Evolutionary conservation across 1,140 invertebrate species (phyloP).

Genomic region (Tetramorium alpestre): DNA sequence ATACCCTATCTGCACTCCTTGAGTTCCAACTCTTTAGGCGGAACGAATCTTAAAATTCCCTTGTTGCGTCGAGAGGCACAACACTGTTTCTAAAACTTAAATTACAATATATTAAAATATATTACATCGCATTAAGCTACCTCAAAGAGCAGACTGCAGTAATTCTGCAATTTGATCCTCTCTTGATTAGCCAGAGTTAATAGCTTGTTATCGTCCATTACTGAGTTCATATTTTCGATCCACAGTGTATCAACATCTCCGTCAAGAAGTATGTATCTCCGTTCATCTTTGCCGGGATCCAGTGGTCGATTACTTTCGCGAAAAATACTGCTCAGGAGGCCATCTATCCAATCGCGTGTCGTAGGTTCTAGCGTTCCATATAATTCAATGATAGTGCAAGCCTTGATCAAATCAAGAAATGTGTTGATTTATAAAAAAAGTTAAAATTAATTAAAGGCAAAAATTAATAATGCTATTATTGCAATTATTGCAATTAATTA

Average conservation of each 20-base stretch:
- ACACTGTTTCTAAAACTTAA: not conserved
- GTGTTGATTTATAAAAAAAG: not conserved
- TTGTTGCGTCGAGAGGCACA: not conserved
- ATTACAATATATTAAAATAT: not conserved
- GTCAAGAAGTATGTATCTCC: conserved; percentile 95
- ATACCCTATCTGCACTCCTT: no score
- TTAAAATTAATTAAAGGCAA: not conserved
- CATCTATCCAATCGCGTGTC: conserved; percentile 96
- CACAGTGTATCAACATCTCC: conserved; percentile 97
- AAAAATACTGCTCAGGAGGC: conserved; percentile 95
- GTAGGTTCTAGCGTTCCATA: conserved; percentile 95
- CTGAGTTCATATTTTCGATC: conserved; percentile 98
- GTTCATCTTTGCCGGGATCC: conserved; percentile 89
- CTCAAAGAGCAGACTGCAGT: conserved; percentile 95
- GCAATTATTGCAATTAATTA: conserved; percentile 12
- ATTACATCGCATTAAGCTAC: conserved; percentile 80
- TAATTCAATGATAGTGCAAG: conserved; percentile 94
- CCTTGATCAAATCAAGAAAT: conserved; percentile 83
- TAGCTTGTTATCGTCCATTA: conserved; percentile 97
- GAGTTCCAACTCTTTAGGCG: no score
- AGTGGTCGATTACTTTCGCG: conserved; percentile 94
- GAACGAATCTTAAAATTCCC: no score
- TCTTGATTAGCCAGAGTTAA: conserved; percentile 96
- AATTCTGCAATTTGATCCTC: conserved; percentile 92
- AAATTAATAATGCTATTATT: not conserved